These are phyloP conservation scores for Atractosteus spatula DNA, from an alignment of 2,113 vertebrate genomes.

Conservation along the genomic window DNA sequence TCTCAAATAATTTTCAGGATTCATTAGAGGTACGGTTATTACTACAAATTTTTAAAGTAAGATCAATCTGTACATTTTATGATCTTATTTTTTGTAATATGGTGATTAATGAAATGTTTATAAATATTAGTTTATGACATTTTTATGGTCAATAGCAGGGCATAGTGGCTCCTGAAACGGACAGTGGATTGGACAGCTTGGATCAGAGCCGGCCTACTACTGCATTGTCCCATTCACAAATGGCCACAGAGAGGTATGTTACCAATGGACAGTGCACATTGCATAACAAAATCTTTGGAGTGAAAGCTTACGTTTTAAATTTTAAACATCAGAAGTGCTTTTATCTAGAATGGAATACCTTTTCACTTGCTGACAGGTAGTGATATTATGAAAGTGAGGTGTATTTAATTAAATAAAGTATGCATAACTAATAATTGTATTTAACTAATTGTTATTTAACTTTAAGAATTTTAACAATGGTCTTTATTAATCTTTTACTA, in stretches of 20 bases:
- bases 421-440: too few relatives aligned
- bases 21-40: not conserved
- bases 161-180: conserved; percentile 53
- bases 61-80: too few relatives aligned
- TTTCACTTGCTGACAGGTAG: too few relatives aligned
- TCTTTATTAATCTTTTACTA: too few relatives aligned
- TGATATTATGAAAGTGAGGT: too few relatives aligned
- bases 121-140: not conserved
- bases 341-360: too few relatives aligned
- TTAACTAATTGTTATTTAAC: too few relatives aligned
- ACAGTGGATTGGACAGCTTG: conserved; percentile 57
- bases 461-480: too few relatives aligned
- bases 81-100: not conserved
- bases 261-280: not conserved
- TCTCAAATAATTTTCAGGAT: conserved; percentile 12
- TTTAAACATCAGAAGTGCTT: too few relatives aligned
- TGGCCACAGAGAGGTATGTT: conserved; percentile 46
- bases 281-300: too few relatives aligned
- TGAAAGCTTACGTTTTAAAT: too few relatives aligned
- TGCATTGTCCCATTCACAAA: conserved; percentile 39
- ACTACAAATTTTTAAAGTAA: not conserved
- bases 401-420: too few relatives aligned
- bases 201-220: conserved; percentile 44
- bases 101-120: not conserved
- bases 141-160: conserved; percentile 42